Evolutionary conservation across 2,113 vertebrate genomes (phyloP).

Genomic region (Isichthys henryi): DNA sequence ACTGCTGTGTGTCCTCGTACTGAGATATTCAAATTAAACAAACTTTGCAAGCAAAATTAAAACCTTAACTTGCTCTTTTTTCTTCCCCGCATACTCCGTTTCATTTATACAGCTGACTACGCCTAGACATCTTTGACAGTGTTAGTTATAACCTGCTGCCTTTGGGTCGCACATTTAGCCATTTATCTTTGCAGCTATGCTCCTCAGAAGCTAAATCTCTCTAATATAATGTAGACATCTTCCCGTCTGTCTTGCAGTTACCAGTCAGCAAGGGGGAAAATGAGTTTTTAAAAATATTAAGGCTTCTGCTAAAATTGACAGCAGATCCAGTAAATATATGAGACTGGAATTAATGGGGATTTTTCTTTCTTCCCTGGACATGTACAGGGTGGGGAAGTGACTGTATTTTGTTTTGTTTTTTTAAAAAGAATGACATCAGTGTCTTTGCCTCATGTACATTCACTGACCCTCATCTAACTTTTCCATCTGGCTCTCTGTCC

Average conservation of each 20-base stretch:
- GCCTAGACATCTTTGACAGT: background rate
- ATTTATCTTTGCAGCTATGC: background rate
- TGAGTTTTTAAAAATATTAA: background rate
- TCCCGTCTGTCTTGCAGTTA: background rate
- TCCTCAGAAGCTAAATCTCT: background rate
- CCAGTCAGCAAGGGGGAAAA: background rate
- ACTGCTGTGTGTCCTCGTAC: background rate
- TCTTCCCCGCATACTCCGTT: background rate
- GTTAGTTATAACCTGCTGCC: background rate
- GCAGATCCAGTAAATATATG: background rate
- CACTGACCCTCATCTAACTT: background rate
- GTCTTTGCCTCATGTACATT: background rate
- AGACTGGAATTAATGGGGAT: background rate
- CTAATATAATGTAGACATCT: background rate
- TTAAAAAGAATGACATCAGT: background rate
- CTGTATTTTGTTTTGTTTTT: background rate
- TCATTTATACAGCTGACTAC: background rate
- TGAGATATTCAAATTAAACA: background rate
- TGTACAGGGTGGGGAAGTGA: background rate
- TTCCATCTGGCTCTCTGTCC: background rate
- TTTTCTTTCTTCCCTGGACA: background rate
- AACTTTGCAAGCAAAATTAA: background rate
- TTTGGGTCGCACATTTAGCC: background rate
- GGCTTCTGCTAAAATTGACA: background rate
- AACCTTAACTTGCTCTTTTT: background rate